These are phyloP conservation scores for Dastarcus helophoroides DNA, from an alignment of 2,888 invertebrate species.

Conservation along the genomic window DNA sequence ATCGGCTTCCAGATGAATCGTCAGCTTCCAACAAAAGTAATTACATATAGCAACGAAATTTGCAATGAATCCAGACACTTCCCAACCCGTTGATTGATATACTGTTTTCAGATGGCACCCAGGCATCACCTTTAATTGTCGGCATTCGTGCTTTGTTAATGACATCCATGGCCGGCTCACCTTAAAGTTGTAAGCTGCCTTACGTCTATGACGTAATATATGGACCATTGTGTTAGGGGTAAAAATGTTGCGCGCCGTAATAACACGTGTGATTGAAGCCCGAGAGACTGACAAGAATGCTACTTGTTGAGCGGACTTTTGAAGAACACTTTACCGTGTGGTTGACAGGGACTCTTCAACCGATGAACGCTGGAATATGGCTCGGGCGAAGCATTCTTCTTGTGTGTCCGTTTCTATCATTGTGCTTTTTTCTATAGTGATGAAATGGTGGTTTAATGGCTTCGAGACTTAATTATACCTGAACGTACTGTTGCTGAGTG, in stretches of 20 bases:
- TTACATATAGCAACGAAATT: no score
- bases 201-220: constrained; percentile 31
- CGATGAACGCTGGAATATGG: constrained; percentile 10
- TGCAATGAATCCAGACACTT: no score
- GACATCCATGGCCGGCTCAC: constrained; percentile 15
- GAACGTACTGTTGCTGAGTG: no score
- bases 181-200: constrained; percentile 14
- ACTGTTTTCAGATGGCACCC: constrained; percentile 20
- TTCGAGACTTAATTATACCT: no score
- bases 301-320: constrained; percentile 29
- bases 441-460: no score
- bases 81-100: constrained; percentile 18
- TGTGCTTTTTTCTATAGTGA: no score
- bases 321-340: constrained; percentile 29
- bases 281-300: constrained; percentile 29
- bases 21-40: no score
- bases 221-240: constrained; percentile 33
- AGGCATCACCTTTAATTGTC: constrained; percentile 30
- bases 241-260: constrained; percentile 33
- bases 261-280: constrained; percentile 35
- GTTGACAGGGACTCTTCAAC: constrained; percentile 26
- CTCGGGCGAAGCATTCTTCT: no score
- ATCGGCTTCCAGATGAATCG: no score
- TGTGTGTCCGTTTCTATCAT: no score
- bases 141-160: constrained; percentile 26